phyloP scores from a whole-genome alignment of 2,797 vertebrate genomes.

The Muraenolepis orangiensis region DNA sequence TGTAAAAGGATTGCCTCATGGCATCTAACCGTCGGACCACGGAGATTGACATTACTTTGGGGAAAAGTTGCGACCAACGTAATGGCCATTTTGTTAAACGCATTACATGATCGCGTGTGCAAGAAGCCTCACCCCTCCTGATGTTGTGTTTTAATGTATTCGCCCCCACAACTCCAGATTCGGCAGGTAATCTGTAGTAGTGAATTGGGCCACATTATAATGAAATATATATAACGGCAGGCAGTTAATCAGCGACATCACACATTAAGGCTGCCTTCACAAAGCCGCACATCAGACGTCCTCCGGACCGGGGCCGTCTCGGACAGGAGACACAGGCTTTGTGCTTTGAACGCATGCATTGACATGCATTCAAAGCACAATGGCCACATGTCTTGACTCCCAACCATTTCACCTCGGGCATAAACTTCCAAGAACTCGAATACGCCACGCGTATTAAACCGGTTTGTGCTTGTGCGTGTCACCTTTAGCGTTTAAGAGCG shows the following conservation, averaged over 20 bases:
- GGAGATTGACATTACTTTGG: slow-evolving; percentile 8
- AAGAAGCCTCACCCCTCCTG: not conserved
- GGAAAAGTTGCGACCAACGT: not conserved
- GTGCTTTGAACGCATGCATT: too few species aligned
- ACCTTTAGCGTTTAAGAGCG: too few species aligned
- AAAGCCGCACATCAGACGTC: not conserved
- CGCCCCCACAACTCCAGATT: not conserved
- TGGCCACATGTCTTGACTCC: too few species aligned
- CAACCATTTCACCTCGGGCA: too few species aligned
- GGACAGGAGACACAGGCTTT: too few species aligned
- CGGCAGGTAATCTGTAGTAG: not conserved
- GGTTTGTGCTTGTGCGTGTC: too few species aligned
- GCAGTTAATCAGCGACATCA: not conserved
- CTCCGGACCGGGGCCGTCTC: not conserved
- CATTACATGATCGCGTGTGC: not conserved
- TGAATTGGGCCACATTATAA: not conserved
- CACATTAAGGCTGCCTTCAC: not conserved
- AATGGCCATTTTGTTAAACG: not conserved
- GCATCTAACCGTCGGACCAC: slow-evolving; percentile 29
- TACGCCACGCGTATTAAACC: too few species aligned
- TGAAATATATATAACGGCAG: not conserved
- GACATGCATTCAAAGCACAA: too few species aligned
- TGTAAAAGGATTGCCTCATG: slow-evolving; percentile 45
- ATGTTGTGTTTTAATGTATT: not conserved
- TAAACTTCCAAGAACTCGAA: too few species aligned